Base-by-base conservation (phyloP, 2,113 vertebrate genomes). In the Bucco capensis region DNA sequence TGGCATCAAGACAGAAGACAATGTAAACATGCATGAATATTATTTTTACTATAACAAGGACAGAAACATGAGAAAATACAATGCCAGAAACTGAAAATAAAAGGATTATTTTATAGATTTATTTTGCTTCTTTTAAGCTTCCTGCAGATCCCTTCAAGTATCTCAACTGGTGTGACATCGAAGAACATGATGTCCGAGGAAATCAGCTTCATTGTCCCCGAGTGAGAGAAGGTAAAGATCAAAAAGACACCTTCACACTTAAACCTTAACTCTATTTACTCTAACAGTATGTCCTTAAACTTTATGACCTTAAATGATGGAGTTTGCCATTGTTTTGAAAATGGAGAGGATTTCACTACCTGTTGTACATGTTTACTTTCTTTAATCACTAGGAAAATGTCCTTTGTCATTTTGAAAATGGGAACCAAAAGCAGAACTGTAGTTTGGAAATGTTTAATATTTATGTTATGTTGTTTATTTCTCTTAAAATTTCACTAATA, bases 171-270 rank as follows among this genome's bases (percentile, higher is more conserved):
- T 97, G 97, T 78, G 96, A 97, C 67, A 88, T 99, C 95, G 97
- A 98, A 77, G 97, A 98, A 64, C 98, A 98, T 69, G 97, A 98
- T 38, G 94, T 99, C 93, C 97, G 84, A 75, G 99, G 99, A 79
- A 97, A 98, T 95, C 98, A 99, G 96, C 98, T 99, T 91, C 97
- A 23, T 83, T 99, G 98, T 71, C 99, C 99, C 87, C 97, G 98
- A 95, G 98, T 99, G 90, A 98, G 99, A 98, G 97, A 99, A 98
- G 98, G 99, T 99, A 94, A 96, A 93, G 56, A 78, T 33, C 71
- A 75, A 51, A 84, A 62, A 76, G 15, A 19, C 28, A 30, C 17
- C 16, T 21, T 30, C 42, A 37, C 4, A 2, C 51, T 66, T 72
- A 85, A 89, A 54, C 16, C 42, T 74, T 18, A 10, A 5, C 23